phyloP scores from a whole-genome alignment of 2,797 vertebrate species.

The Lateolabrax maculatus region DNA sequence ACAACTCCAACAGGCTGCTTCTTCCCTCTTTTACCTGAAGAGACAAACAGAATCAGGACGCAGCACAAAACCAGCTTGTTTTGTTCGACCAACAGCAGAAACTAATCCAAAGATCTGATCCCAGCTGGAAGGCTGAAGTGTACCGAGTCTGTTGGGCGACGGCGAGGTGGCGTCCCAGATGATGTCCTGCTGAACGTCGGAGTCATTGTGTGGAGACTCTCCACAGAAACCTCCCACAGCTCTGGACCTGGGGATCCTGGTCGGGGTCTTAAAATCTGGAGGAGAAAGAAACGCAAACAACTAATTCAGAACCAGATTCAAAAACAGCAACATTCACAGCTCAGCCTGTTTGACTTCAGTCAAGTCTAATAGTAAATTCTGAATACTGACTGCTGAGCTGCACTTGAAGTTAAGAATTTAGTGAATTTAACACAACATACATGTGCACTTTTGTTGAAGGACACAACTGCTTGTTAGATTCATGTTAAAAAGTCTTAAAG shows the following conservation, averaged over 20 bases:
- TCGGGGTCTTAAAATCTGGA: conserved; percentile 82
- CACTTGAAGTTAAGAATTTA: too few relatives aligned
- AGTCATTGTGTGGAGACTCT: conserved; percentile 90
- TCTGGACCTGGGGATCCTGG: conserved; percentile 58
- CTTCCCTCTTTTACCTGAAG: conserved; percentile 74
- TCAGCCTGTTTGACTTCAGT: not conserved
- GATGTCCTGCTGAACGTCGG: conserved; percentile 92
- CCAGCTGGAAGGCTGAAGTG: not conserved
- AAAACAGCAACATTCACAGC: not conserved
- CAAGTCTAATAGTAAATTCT: too few relatives aligned
- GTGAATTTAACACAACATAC: too few relatives aligned
- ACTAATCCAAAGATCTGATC: not conserved
- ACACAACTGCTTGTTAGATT: too few relatives aligned
- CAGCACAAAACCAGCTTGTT: not conserved
- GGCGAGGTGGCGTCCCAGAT: conserved; percentile 96
- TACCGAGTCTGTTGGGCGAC: conserved; percentile 85
- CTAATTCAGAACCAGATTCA: not conserved
- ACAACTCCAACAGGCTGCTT: conserved; percentile 38
- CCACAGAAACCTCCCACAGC: conserved; percentile 16
- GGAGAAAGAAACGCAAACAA: not conserved
- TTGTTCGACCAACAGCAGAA: not conserved
- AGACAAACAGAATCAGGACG: not conserved
- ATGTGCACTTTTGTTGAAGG: not conserved
- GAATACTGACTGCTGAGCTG: too few relatives aligned
- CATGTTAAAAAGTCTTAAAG: not conserved